A percentile compares a stretch with the other conserved stretches of the same genome.
Conservation (phyloP, 2,113 vertebrate genomes). For the Bettongia penicillata region DNA sequence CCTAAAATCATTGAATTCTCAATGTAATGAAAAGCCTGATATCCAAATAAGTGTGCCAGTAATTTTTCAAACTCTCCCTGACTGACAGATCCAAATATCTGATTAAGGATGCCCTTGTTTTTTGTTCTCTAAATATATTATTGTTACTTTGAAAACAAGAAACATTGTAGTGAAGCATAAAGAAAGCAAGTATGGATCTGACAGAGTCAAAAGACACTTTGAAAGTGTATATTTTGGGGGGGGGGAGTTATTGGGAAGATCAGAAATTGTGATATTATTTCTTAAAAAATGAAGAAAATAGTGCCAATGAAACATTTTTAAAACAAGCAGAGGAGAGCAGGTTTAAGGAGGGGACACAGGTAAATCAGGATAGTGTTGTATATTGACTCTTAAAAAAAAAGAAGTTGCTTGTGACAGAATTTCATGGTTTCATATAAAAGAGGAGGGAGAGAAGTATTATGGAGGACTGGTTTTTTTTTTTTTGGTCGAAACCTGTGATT, state of each 20-base stretch:
- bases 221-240: background rate
- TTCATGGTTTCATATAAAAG: background rate
- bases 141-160: constrained; percentile 12
- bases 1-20: background rate
- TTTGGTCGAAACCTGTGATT: background rate
- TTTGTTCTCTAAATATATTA: constrained; percentile 45
- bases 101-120: constrained; percentile 46
- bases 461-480: background rate
- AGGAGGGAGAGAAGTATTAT: background rate
- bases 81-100: constrained; percentile 33
- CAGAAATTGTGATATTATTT: background rate
- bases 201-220: background rate
- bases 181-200: background rate
- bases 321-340: background rate
- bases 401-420: background rate
- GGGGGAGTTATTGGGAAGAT: background rate
- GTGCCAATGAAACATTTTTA: background rate
- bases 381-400: background rate
- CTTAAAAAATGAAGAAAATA: background rate
- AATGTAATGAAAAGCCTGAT: background rate
- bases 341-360: background rate
- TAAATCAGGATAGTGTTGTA: background rate
- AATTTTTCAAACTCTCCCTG: constrained; percentile 4
- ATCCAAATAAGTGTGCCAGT: background rate
- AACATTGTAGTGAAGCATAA: background rate